These are phyloP conservation scores for Beroe forskalii DNA, from an alignment of 37 sponge, comb jelly and placozoan genomes.

Conservation along the genomic window DNA sequence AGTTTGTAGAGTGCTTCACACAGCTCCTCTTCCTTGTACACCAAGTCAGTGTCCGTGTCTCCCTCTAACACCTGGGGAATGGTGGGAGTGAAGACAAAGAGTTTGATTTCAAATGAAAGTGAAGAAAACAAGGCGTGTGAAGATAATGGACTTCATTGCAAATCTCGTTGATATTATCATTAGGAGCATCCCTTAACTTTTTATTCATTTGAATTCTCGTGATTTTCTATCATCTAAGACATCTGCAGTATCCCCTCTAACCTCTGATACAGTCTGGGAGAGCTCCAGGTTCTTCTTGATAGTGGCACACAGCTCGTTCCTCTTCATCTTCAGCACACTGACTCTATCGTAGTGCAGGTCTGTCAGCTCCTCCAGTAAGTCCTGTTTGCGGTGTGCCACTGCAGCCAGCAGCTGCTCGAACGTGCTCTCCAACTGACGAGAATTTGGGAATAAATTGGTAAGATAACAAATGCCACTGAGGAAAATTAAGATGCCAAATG, in stretches of 20 bases:
- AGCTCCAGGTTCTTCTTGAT: constrained; percentile 37
- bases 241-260: too few species aligned
- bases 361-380: constrained; percentile 10
- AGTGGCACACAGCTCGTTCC: constrained; percentile 47
- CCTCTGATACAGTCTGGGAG: constrained; percentile 54
- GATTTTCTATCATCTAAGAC: too few species aligned
- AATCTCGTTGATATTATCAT: too few species aligned
- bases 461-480: too few species aligned
- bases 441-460: too few species aligned
- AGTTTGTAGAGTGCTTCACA: constrained; percentile 25
- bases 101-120: too few species aligned
- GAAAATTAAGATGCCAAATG: too few species aligned
- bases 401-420: constrained; percentile 17
- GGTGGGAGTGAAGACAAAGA: too few species aligned
- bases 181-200: too few species aligned
- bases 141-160: too few species aligned
- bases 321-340: constrained; percentile 56
- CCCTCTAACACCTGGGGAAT: constrained; percentile 17
- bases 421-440: neutral
- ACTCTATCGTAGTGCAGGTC: constrained; percentile 34
- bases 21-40: constrained; percentile 53
- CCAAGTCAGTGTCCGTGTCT: constrained; percentile 26
- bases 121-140: too few species aligned
- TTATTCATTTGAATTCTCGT: too few species aligned
- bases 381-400: neutral